Conservation (phyloP, 2,888 invertebrate species). For the Orthonychiurus folsomi region DNA sequence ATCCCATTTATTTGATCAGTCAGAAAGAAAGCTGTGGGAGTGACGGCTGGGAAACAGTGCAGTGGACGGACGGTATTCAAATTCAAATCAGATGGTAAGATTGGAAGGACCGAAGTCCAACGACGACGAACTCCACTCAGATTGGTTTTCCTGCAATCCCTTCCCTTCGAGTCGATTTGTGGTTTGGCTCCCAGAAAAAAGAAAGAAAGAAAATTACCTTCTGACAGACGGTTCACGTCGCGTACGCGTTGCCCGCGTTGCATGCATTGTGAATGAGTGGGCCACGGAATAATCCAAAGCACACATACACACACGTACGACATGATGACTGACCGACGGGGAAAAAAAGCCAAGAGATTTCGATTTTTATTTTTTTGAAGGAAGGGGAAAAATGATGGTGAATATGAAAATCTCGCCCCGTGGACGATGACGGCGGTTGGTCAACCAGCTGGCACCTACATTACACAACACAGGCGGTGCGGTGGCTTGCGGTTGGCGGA, state of each 20-base stretch:
- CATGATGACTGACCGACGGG: neutral
- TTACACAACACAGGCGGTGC: neutral
- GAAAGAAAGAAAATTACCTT: conserved; percentile 34
- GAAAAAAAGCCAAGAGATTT: conserved; percentile 14
- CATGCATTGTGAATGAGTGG: conserved; percentile 1
- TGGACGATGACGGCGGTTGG: neutral
- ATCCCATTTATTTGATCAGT: conserved; percentile 1
- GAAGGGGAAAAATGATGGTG: conserved; percentile 30
- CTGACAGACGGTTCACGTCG: conserved; percentile 30
- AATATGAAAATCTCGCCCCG: conserved; percentile 36
- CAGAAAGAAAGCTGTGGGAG: neutral
- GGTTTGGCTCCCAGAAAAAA: conserved; percentile 12
- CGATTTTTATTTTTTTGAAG: conserved; percentile 32
- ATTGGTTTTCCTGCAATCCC: neutral
- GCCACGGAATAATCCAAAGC: too few relatives aligned
- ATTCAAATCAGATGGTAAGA: conserved; percentile 4
- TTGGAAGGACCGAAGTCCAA: neutral
- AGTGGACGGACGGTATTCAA: neutral
- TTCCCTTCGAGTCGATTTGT: neutral
- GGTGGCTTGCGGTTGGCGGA: too few relatives aligned
- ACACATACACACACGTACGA: too few relatives aligned
- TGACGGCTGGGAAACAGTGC: conserved; percentile 13
- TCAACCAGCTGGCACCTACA: neutral
- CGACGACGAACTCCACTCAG: neutral
- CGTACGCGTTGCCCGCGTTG: conserved; percentile 8